A percentile compares a stretch with the other conserved stretches of the same genome.
Evolutionary conservation across 1,140 invertebrate genomes (phyloP).

Genomic region (Drosophila busckii): DNA sequence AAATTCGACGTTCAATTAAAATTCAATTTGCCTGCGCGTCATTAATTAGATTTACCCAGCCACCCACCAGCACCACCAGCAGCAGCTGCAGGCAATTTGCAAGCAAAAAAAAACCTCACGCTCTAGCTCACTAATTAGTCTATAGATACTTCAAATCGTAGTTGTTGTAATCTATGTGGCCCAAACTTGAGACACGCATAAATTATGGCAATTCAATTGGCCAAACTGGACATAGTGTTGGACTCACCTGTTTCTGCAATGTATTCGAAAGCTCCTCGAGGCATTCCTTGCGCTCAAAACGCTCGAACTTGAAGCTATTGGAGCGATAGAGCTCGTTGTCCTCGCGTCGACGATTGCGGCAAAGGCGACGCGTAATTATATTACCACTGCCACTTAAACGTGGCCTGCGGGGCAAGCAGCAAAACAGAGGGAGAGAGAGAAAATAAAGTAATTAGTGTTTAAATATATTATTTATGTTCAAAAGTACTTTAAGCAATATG

Average conservation of each 20-base stretch:
- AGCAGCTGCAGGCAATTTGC: slow-evolving; percentile 16
- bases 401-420: slow-evolving; percentile 53
- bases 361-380: slow-evolving; percentile 83
- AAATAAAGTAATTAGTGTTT: too few relatives aligned
- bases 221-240: slow-evolving; percentile 5
- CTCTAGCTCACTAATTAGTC: slow-evolving; percentile 1
- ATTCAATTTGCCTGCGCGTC: slow-evolving; percentile 70
- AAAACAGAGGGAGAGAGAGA: background rate
- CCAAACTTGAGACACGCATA: slow-evolving; percentile 12
- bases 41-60: slow-evolving; percentile 61
- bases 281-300: slow-evolving; percentile 85
- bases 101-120: background rate
- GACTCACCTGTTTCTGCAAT: slow-evolving; percentile 81
- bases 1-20: slow-evolving; percentile 76
- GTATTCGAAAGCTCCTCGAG: slow-evolving; percentile 80
- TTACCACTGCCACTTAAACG: slow-evolving; percentile 67
- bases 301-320: slow-evolving; percentile 91
- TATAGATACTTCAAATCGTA: slow-evolving; percentile 44
- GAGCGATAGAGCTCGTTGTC: slow-evolving; percentile 91
- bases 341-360: slow-evolving; percentile 83
- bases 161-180: slow-evolving; percentile 57
- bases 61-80: background rate
- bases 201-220: slow-evolving; percentile 23
- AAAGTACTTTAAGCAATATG: too few relatives aligned
- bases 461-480: background rate